phyloP scores from a whole-genome alignment of 2,888 invertebrate species.

The Cephus sareptanus region DNA sequence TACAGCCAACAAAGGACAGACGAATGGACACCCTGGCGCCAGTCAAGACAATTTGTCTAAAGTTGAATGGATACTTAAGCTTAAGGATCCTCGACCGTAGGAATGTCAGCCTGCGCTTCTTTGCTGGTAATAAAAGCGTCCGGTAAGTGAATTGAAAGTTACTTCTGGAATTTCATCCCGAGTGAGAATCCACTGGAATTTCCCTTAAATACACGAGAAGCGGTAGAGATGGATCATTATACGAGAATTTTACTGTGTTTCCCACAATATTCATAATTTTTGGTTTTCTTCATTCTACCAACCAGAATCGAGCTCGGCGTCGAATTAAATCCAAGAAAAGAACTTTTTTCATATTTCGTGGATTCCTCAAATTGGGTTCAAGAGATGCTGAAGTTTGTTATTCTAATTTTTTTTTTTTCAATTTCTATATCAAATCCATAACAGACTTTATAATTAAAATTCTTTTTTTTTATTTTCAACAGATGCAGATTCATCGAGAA shows the following conservation, averaged over 20 bases:
- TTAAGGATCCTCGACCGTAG: slow-evolving; percentile 38
- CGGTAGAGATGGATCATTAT: background rate
- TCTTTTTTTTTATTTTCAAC: background rate
- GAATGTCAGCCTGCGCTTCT: slow-evolving; percentile 40
- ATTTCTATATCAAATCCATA: background rate
- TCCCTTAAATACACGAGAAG: background rate
- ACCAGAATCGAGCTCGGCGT: slow-evolving; percentile 46
- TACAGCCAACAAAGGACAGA: background rate
- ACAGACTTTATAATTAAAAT: background rate
- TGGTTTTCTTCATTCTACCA: background rate
- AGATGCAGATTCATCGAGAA: slow-evolving; percentile 33
- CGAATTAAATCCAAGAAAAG: slow-evolving; percentile 33
- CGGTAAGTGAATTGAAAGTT: slow-evolving; percentile 27
- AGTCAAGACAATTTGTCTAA: slow-evolving; percentile 41
- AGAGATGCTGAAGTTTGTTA: slow-evolving; percentile 14
- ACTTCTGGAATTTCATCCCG: background rate
- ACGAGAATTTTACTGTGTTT: background rate
- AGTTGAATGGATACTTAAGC: slow-evolving; percentile 39
- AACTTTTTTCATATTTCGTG: slow-evolving; percentile 26
- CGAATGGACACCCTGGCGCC: slow-evolving; percentile 11
- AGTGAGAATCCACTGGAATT: background rate
- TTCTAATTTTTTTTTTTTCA: background rate
- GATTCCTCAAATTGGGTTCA: slow-evolving; percentile 26
- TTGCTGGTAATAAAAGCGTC: slow-evolving; percentile 27
- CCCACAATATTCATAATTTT: background rate